Conservation (phyloP, 2,888 invertebrate genomes). For the Hypsopygia costalis region DNA sequence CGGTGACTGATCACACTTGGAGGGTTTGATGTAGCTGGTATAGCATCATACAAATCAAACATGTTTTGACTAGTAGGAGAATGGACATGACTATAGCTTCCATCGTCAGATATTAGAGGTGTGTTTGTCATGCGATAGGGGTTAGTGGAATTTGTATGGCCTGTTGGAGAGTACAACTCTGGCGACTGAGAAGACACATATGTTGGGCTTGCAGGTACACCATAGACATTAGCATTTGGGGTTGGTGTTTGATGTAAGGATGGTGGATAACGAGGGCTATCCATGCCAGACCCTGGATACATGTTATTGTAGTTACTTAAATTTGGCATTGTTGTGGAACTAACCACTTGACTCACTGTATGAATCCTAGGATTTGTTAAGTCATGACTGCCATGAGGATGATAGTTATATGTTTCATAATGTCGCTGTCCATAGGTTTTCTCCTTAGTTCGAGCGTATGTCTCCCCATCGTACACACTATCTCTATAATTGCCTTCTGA, state of each 20-base stretch:
- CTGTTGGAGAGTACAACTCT: slow-evolving; percentile 70
- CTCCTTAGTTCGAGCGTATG: slow-evolving; percentile 61
- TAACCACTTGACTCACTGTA: slow-evolving; percentile 70
- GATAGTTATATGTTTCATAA: slow-evolving; percentile 66
- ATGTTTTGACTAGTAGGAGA: slow-evolving; percentile 69
- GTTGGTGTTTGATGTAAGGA: slow-evolving; percentile 47
- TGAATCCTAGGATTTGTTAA: slow-evolving; percentile 59
- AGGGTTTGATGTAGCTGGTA: slow-evolving; percentile 60
- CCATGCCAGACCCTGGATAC: slow-evolving; percentile 46
- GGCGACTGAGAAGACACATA: slow-evolving; percentile 70
- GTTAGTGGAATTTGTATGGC: slow-evolving; percentile 72
- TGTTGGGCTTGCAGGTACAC: slow-evolving; percentile 61
- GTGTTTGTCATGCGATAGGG: slow-evolving; percentile 75
- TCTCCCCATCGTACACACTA: slow-evolving; percentile 57
- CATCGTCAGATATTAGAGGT: slow-evolving; percentile 71
- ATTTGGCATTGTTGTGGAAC: slow-evolving; percentile 75
- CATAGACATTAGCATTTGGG: slow-evolving; percentile 62
- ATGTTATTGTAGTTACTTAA: slow-evolving; percentile 62
- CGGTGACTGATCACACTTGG: slow-evolving; percentile 61
- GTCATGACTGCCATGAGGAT: slow-evolving; percentile 57
- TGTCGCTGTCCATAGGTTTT: slow-evolving; percentile 64
- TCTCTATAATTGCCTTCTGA: slow-evolving; percentile 62
- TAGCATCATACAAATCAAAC: slow-evolving; percentile 72
- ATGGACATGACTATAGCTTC: slow-evolving; percentile 69
- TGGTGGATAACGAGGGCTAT: slow-evolving; percentile 51